Base-by-base conservation (phyloP, 2,797 vertebrate genomes). In the Chlorospingus flavigularis region DNA sequence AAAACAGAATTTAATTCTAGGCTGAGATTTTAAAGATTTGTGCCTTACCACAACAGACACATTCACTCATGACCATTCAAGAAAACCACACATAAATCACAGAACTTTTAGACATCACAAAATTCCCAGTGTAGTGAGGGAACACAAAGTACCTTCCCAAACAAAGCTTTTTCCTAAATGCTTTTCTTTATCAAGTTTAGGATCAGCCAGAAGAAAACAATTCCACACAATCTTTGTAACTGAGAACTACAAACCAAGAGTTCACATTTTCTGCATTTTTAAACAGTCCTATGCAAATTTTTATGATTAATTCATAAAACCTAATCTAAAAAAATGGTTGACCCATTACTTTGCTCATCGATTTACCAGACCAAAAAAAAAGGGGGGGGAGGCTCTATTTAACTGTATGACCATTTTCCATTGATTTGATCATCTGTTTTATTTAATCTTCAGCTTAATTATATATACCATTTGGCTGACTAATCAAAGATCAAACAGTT, bases 401-500 rank as follows among this genome's bases (percentile, higher is more conserved):
- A 95, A 67, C 15, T 53, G 25, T n/a, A 61, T 37, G 30, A 74
- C 25, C 15, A 72, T 72, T 94, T 95, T 83, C 54, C 72, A 86
- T 68, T 72, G 3, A 74, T 67, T 90, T 67, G 61, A 57, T 87
- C 18, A 72, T 63, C 35, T 75, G 61, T 91, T 92, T 92, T 82
- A 89, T 89, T 92, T 93, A 61, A 76, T 79, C 57, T 87, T 77
- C 67, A 72, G 24, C 47, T 68, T 93, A 93, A 89, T 88, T 95
- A 91, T 58, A 87, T 85, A 74, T 78, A 77, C 23, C 10, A 62
- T 61, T 93, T 91, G 73, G 61, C 84, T 93, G 65, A 91, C 78
- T 90, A 97, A 95, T 80, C 85, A 86, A 94, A 91, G 88, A 96
- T 85, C 86, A 91, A 92, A 82, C 54, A 87, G 86, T 88, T 94